Evolutionary conservation across 1,140 invertebrate genomes (phyloP), one percentile per base, ranked within the genome.

Genomic region (Drosophila pruinosa): DNA sequence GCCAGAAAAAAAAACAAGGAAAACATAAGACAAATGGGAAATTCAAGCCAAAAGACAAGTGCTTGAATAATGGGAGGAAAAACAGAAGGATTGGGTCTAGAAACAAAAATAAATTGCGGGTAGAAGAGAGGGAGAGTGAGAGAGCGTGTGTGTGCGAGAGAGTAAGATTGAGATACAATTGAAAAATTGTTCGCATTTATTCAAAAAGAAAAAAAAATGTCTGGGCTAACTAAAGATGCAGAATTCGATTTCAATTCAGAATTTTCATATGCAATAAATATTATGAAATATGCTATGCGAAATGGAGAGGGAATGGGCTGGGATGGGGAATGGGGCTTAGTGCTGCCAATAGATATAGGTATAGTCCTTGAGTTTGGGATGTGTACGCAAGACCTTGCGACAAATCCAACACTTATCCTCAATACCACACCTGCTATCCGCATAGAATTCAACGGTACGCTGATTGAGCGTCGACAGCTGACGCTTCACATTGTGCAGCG

Each of bases 351-450:
- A 90, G 50, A 90, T 38, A 47, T 90, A 90, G 52, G 69, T 83
- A 64, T 90, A 90, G 50, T 90, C 89, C 72, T 90, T 89, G 50
- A 90, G 72, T 54, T 89, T 89, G 62, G 89, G 89, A 83, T 90
- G 89, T 71, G 81, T 79, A 52, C 89, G 89, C 78, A 83, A 47
- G 3, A 90, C 89, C 36, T 90, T 90, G 69, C 89, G 89, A 69
- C 89, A 90, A n/a, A 90, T 82, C 89, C 89, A 90, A 74, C 89
- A 90, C 80, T 90, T 90, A 89, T 90, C 80, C 73, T 86, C 70
- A 57, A 90, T 83, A 76, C 81, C 89, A 47, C 89, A 91, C 90
- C 90, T 91, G 78, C 90, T 91, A 64, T 91, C 89, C 59, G 86
- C 77, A 77, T 91, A 91, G 71, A 90, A 89, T 50, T 91, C 90